Conservation (phyloP, 2,888 invertebrate genomes). For the Sphaerophoria taeniata region DNA sequence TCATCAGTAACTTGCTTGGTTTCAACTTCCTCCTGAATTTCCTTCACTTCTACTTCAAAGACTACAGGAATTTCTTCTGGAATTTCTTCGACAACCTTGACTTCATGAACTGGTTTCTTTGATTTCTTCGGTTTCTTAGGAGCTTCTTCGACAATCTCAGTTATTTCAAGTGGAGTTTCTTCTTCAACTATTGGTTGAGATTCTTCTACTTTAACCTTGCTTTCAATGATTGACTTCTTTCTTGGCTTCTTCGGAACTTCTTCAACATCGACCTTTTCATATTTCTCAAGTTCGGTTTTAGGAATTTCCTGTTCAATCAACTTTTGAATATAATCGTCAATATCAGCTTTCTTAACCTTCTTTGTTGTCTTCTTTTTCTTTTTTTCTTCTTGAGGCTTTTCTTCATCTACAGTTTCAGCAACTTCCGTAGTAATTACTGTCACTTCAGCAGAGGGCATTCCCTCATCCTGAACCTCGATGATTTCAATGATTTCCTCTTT, state of each 20-base stretch:
- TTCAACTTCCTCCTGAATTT: slow-evolving; percentile 78
- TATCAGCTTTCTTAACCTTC: slow-evolving; percentile 81
- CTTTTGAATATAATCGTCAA: slow-evolving; percentile 81
- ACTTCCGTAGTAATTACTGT: slow-evolving; percentile 79
- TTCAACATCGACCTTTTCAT: slow-evolving; percentile 82
- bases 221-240: slow-evolving; percentile 71
- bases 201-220: slow-evolving; percentile 73
- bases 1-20: slow-evolving; percentile 78
- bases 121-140: slow-evolving; percentile 69
- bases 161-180: slow-evolving; percentile 74
- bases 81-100: slow-evolving; percentile 75
- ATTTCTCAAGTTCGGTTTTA: slow-evolving; percentile 82
- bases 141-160: slow-evolving; percentile 58
- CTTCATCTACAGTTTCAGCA: slow-evolving; percentile 61
- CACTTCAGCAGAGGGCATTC: slow-evolving; percentile 83
- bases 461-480: slow-evolving; percentile 81
- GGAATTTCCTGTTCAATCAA: slow-evolving; percentile 82
- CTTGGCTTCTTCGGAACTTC: slow-evolving; percentile 79
- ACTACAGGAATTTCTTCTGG: slow-evolving; percentile 71
- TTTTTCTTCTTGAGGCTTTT: slow-evolving; percentile 73
- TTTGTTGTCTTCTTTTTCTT: slow-evolving; percentile 77
- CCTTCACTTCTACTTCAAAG: slow-evolving; percentile 76
- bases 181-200: slow-evolving; percentile 68
- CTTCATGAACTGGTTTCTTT: slow-evolving; percentile 53
- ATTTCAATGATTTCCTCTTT: slow-evolving; percentile 83